Evolutionary conservation across 2,888 invertebrate genomes (phyloP), one percentile per base, ranked within the genome.

Genomic region (Apamea anceps): DNA sequence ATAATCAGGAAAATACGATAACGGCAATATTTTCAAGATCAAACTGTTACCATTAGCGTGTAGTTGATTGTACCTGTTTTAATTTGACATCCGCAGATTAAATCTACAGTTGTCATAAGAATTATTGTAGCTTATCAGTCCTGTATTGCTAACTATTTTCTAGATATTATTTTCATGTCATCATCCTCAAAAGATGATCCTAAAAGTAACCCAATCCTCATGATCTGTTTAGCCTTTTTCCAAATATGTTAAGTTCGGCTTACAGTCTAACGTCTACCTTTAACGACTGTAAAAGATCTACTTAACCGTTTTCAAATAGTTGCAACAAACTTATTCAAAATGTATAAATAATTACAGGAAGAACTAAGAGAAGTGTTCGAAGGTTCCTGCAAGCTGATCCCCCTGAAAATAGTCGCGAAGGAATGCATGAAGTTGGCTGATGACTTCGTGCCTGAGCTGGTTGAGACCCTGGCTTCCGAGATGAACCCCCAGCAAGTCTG

Each of bases 401-500:
- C 98, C 0, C 92, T 99, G 79, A 98, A 98, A 93, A 87, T 98
- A 3, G 97, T 99, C 25, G 96, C 97, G 1, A 97, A 98, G 76
- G 98, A 98, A 94, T 99, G 99, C 92, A 97, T 98, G 82, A 98
- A 97, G 90, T 90, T 99, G 77, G 98, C 98, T 0, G 99, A 99
- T 93, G 97, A 99, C 91, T 99, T 98, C 93, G 98, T 99, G 73
- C 98, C 99, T 0, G 98, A 99, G 92, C 94, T 99, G 78, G 98
- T 99, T 54, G 99, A 99, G 92, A 98, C 99, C 0, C 95, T 99
- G 70, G 98, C 98, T 1, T 99, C 99, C 0, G 97, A 99, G 95
- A 99, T 99, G 99, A 98, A 99, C 96, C 99, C 99, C 0, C 98
- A 98, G 93, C 97, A 98, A 60, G 99, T 99, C 60, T 99, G 99